Base-by-base conservation (phyloP, 1,140 invertebrate genomes). In the Bombus polaris region DNA sequence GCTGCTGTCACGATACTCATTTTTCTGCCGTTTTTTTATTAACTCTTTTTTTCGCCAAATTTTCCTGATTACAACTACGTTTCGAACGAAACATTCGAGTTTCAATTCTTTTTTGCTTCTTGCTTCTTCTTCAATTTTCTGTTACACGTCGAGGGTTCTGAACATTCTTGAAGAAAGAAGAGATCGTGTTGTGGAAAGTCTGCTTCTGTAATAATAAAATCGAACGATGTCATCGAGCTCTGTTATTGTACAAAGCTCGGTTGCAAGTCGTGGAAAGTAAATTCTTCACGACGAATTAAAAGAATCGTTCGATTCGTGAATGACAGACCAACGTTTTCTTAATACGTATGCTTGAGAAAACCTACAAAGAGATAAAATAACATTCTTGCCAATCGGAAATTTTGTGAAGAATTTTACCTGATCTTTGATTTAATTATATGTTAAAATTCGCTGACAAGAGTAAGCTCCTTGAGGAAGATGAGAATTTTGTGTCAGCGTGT, bases 1-100 rank as follows among this genome's bases (percentile, higher is more conserved):
- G 81, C 28, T 25, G 47, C 62, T 8, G 78, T 71, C 39, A 42
- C 42, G 4, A 90, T 3, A 0, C 66, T 57, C 89, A 90, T 89
- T 12, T 84, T 59, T 57, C 5, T 44, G 4, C 28, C 28, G 25
- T 62, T n/a, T 62, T 0, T 25, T n/a, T 12, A 4, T 62, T 4
- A n/a, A 62, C 28, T n/a, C 13, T 13, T n/a, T 32, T 62, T 12
- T 12, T 10, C 57, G 10, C 5, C 18, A 13, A 65, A 65, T 65
- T 2, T 65, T n/a, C 8, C 15, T 3, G n/a, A 8, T 0, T 15
- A 32, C 8, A 66, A 5, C 47, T 47, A 53, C 47, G 18, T 6
- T 53, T 18, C 18, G 18, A 22, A 22, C 47, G 47, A 53, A 53
- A 22, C 47, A 53, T 53, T 53, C 47, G 47, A 53, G 18, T 8